A percentile compares a stretch with the other conserved stretches of the same genome.
Conservation (phyloP, 2,113 vertebrate genomes). For the Takifugu flavidus region DNA sequence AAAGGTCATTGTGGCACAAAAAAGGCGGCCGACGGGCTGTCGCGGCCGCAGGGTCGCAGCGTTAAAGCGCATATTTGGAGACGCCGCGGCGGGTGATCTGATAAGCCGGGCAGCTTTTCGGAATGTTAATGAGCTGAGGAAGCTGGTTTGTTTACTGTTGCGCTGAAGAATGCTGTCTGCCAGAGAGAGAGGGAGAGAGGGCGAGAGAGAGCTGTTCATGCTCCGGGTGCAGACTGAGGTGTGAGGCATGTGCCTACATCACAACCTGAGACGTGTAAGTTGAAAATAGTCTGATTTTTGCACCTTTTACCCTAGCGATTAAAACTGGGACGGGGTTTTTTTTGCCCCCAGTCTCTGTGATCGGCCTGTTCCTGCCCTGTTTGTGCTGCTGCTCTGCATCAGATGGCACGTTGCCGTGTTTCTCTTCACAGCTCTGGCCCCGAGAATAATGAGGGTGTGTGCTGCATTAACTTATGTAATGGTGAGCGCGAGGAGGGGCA, state of each 20-base stretch:
- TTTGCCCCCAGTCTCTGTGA: not conserved
- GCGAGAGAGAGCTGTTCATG: conserved; percentile 9
- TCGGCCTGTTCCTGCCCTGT: conserved; percentile 1
- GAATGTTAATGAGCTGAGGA: conserved; percentile 53
- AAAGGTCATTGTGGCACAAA: conserved; percentile 7
- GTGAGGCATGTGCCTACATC: conserved; percentile 8
- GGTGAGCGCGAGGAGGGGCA: conserved; percentile 36
- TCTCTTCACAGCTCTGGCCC: conserved; percentile 40
- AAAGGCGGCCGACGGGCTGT: not conserved
- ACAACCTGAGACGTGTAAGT: conserved; percentile 5
- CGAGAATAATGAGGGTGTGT: conserved; percentile 64
- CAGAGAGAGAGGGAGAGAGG: not conserved
- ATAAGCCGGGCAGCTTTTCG: conserved; percentile 45
- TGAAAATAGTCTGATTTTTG: not conserved
- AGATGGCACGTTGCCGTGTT: conserved; percentile 61
- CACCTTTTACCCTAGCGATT: conserved; percentile 11
- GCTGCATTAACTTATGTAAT: conserved; percentile 76
- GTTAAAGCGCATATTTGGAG: conserved; percentile 19
- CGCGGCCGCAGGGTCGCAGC: conserved; percentile 30
- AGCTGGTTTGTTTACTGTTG: conserved; percentile 56
- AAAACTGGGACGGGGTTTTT: not conserved
- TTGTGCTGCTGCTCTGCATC: conserved; percentile 29
- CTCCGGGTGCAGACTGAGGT: conserved; percentile 17
- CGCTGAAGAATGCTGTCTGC: conserved; percentile 40
- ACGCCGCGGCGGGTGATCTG: conserved; percentile 34